These are phyloP conservation scores for Andrena fulva DNA, from an alignment of 2,888 invertebrate species.

Conservation along the genomic window DNA sequence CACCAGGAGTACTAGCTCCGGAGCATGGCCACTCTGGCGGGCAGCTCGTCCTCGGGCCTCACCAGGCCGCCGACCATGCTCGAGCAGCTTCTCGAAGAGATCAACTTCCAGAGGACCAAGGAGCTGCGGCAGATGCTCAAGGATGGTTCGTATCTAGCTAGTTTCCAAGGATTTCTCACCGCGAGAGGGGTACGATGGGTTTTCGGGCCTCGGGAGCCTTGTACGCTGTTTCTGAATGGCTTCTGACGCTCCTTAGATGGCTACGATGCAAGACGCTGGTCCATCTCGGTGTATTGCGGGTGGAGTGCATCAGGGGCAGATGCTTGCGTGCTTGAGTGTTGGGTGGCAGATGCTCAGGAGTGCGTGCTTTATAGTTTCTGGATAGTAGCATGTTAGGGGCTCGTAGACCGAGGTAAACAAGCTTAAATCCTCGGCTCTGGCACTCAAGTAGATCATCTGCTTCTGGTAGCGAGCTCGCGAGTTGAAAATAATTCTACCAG, in stretches of 20 bases:
- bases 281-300: no score
- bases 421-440: background rate
- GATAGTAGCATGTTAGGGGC: background rate
- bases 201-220: no score
- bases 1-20: slow-evolving; percentile 7
- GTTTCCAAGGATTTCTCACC: background rate
- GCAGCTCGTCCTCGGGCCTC: slow-evolving; percentile 79
- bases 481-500: background rate
- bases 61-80: slow-evolving; percentile 89
- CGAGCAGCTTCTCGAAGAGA: slow-evolving; percentile 95
- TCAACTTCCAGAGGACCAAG: slow-evolving; percentile 96
- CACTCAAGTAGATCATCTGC: background rate
- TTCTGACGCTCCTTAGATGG: no score
- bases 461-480: background rate
- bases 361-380: background rate
- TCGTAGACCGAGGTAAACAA: background rate
- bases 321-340: no score
- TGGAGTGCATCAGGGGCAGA: no score
- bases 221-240: no score
- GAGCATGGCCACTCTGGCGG: slow-evolving; percentile 80
- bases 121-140: slow-evolving; percentile 95
- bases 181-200: no score
- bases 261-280: no score
- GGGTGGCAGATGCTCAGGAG: background rate
- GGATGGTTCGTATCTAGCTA: slow-evolving; percentile 87